Evolutionary conservation across 2,113 vertebrate species (phyloP).

Genomic region (Ophthalmolycus amberensis): DNA sequence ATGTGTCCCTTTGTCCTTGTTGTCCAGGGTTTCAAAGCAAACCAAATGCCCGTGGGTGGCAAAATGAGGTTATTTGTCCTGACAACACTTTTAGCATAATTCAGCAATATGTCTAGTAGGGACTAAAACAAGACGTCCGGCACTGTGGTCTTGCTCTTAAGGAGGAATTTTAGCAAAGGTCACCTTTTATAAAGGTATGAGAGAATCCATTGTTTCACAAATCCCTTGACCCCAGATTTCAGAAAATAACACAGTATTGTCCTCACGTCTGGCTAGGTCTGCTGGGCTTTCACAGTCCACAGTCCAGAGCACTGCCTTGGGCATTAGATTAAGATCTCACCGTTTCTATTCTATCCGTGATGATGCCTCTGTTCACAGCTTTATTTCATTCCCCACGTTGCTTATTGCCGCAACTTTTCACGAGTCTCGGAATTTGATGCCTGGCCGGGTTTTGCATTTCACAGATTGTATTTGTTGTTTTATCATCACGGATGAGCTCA

Average conservation of each 20-base stretch:
- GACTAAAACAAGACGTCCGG: slow-evolving; percentile 12
- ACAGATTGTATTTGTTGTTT: slow-evolving; percentile 63
- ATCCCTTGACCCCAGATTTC: slow-evolving; percentile 18
- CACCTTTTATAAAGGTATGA: slow-evolving; percentile 17
- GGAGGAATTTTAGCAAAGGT: slow-evolving; percentile 24
- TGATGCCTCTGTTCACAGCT: slow-evolving; percentile 13
- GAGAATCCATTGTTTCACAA: slow-evolving; percentile 25
- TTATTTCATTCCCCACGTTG: slow-evolving; percentile 15
- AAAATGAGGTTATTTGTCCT: slow-evolving; percentile 49
- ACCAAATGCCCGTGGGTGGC: slow-evolving; percentile 32
- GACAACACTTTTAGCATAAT: slow-evolving; percentile 23
- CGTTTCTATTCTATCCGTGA: slow-evolving; percentile 29
- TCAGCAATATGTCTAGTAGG: background rate
- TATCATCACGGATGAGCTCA: slow-evolving; percentile 43
- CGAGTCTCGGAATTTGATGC: slow-evolving; percentile 12
- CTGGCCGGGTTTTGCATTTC: slow-evolving; percentile 41
- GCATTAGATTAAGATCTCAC: slow-evolving; percentile 59
- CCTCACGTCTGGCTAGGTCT: slow-evolving; percentile 26
- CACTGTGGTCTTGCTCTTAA: background rate
- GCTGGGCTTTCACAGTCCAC: slow-evolving; percentile 22
- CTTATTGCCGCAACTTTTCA: slow-evolving; percentile 26
- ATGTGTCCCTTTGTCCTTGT: slow-evolving; percentile 63
- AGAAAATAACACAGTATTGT: slow-evolving; percentile 41
- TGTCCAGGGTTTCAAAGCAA: slow-evolving; percentile 37
- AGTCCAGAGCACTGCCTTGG: slow-evolving; percentile 14